phyloP scores from a whole-genome alignment of 2,888 invertebrate species.

The Brenthis hecate region DNA sequence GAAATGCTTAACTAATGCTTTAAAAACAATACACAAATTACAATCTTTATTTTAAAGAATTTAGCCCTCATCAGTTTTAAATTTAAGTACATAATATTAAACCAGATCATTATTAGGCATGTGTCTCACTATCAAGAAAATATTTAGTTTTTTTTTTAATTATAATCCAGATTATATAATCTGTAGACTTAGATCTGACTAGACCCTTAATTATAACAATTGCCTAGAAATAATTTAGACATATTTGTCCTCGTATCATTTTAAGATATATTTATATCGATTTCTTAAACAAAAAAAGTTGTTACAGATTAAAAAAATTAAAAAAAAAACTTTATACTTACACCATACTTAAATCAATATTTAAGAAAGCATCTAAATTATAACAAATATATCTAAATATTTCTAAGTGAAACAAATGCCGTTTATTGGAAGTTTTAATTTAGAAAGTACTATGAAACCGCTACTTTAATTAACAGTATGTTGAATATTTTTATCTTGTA shows the following conservation, averaged over 20 bases:
- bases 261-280: background rate
- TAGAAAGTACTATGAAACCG: background rate
- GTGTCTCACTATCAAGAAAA: conserved; percentile 14
- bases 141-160: background rate
- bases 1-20: no score
- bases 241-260: conserved; percentile 11
- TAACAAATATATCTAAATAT: conserved; percentile 14
- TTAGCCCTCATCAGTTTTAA: background rate
- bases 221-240: conserved; percentile 8
- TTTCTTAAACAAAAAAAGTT: background rate
- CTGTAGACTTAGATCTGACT: conserved; percentile 24
- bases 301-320: no score
- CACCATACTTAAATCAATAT: background rate
- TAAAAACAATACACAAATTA: no score
- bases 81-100: conserved; percentile 13
- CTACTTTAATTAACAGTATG: conserved; percentile 6
- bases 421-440: background rate
- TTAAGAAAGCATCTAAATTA: conserved; percentile 6
- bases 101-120: conserved; percentile 17
- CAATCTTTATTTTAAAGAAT: no score
- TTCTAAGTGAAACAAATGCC: conserved; percentile 13
- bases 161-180: background rate
- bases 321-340: background rate
- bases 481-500: conserved; percentile 82
- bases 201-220: conserved; percentile 14